Base-by-base conservation (phyloP, 2,113 vertebrate genomes). In the Natator depressus region DNA sequence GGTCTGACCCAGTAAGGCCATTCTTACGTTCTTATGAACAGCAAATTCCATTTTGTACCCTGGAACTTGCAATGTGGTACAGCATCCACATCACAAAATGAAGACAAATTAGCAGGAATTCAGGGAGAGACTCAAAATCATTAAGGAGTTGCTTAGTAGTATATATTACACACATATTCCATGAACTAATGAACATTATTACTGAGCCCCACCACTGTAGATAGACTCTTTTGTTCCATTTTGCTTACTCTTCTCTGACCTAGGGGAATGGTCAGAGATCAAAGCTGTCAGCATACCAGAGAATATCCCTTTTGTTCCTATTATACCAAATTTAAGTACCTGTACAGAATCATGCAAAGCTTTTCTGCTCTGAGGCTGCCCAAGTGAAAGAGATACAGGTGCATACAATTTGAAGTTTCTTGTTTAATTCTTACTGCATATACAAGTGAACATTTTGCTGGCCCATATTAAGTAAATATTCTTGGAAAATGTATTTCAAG, bases 391-490 rank as follows among this genome's bases (percentile, higher is more conserved):
- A 80, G 31, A 69, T 46, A 85, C 53, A 94, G 90, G 51, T 0
- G 0, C 29, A 46, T 1, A 38, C 35, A 80, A 38, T 11, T 35
- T 13, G 13, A 3, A 80, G 82, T 11, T 0, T 0, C 82, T 13
- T 3, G 46, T 1, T 80, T 94, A 65, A 49, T 84, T 83, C 75
- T 90, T 91, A 86, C 2, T 78, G 25, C 49, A 2, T 0, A 0
- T 11, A 82, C 55, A 31, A 75, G 16, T 54, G 65, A 69, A 75
- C 50, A 86, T 62, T 92, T 87, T 82, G 80, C 57, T 55, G 51
- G 6, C 0, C 89, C 80, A 53, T 87, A 81, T 86, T 62, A 19
- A 25, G 29, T 9, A n/a, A 53, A 88, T 93, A 54, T 9, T 90
- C 25, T 51, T 24, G n/a, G 27, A 94, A 94, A 65, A 50, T 84